Evolutionary conservation across 2,113 vertebrate species (phyloP), one percentile per base, ranked within the genome.

Genomic region (Smithornis capensis): DNA sequence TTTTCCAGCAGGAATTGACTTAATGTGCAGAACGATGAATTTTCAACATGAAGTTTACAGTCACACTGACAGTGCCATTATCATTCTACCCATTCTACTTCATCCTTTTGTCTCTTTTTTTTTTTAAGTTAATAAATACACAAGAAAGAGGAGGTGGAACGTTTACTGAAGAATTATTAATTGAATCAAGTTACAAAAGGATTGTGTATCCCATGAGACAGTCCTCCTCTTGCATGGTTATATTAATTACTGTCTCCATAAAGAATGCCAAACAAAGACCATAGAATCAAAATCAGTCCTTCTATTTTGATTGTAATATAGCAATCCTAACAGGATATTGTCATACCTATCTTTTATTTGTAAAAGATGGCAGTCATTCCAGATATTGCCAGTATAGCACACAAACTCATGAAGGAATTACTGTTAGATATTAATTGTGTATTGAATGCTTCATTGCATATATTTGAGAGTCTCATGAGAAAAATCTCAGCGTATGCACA

Each of bases 171-270:
- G 80, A 87, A 80, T 65, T 82, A 65, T 63, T 31, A 93, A 40
- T 35, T 67, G 45, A 90, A 65, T 84, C 56, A 68, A 44, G n/a
- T 60, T 80, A 69, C 81, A 91, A 77, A 92, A 57, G 45, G 73
- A 87, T 62, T 35, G 6, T 28, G 11, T 55, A 35, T 95, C 91
- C 86, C 69, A 60, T 0, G 49, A 94, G 87, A 75, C 63, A 40
- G 23, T 57, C 81, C 71, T 88, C 63, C 55, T 44, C 83, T 64
- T 37, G 50, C 83, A 92, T 91, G n/a, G 4, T 68, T 85, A 45
- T 92, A 75, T 95, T 97, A 96, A 97, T 96, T 96, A 94, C 91
- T 92, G 96, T 93, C 90, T 69, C 74, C 10, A 5, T 92, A 78
- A 91, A 59, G 63, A 91, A 49, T 57, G 75, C 56, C 31, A 89